These are phyloP conservation scores for Panopea generosa DNA, from an alignment of 2,888 invertebrate species.

Conservation along the genomic window DNA sequence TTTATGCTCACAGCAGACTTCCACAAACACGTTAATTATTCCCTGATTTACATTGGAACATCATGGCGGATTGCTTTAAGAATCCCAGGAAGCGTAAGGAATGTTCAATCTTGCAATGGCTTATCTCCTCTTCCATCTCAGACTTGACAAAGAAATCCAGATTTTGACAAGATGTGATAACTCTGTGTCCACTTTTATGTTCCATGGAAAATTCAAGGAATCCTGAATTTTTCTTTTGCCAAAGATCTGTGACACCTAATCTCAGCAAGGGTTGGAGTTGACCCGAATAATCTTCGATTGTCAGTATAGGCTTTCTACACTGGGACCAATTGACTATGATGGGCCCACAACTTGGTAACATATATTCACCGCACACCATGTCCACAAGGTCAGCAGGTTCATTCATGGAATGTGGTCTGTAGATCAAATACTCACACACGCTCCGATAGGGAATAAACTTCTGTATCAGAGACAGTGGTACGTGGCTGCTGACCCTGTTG, in stretches of 20 bases:
- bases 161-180: constrained; percentile 1
- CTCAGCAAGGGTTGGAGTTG: constrained; percentile 9
- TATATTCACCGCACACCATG: background rate
- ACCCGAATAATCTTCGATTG: constrained; percentile 4
- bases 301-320: constrained; percentile 3
- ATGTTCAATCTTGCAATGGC: constrained; percentile 15
- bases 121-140: background rate
- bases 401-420: constrained; percentile 5
- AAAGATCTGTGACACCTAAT: constrained; percentile 11
- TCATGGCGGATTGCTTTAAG: constrained; percentile 12
- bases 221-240: constrained; percentile 5
- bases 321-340: constrained; percentile 11
- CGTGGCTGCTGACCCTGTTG: constrained; percentile 14
- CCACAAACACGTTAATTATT: too few species aligned
- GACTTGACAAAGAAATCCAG: constrained; percentile 20
- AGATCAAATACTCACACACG: constrained; percentile 16
- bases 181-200: constrained; percentile 8
- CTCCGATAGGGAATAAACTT: constrained; percentile 12
- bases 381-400: background rate
- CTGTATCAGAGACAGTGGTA: constrained; percentile 7
- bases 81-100: constrained; percentile 17
- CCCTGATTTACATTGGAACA: background rate
- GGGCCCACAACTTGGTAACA: background rate
- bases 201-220: constrained; percentile 15
- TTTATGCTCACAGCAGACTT: too few species aligned